A percentile compares a stretch with the other conserved stretches of the same genome.
phyloP scores from a whole-genome alignment of 1,140 invertebrate genomes.

The Phymorhynchus buccinoides region DNA sequence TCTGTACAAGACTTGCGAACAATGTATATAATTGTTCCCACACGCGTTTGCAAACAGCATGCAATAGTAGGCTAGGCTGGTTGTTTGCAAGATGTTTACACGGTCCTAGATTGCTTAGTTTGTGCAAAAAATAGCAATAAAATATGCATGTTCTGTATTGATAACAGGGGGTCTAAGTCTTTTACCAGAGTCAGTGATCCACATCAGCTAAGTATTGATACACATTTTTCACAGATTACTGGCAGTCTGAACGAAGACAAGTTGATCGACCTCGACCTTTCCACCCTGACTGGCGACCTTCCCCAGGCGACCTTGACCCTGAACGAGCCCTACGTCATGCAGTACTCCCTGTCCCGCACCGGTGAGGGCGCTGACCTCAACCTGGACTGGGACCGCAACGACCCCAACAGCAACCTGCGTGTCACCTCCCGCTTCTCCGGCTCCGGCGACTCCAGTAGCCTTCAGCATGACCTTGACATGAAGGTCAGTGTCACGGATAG shows the following conservation, averaged over 20 bases:
- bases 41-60: too few relatives aligned
- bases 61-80: too few relatives aligned
- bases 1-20: too few relatives aligned
- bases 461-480: slow-evolving; percentile 11
- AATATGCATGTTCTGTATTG: too few relatives aligned
- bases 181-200: too few relatives aligned
- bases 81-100: too few relatives aligned
- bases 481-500: background rate
- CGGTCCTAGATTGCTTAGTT: too few relatives aligned
- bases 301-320: slow-evolving; percentile 22
- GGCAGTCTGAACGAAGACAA: slow-evolving; percentile 23
- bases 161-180: too few relatives aligned
- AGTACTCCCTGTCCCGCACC: slow-evolving; percentile 9
- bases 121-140: too few relatives aligned
- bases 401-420: slow-evolving; percentile 26
- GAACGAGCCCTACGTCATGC: slow-evolving; percentile 6
- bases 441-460: background rate
- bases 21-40: too few relatives aligned
- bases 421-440: slow-evolving; percentile 9
- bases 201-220: too few relatives aligned
- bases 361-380: background rate
- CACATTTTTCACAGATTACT: background rate
- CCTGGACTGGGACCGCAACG: slow-evolving; percentile 30
- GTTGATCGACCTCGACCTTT: slow-evolving; percentile 17
- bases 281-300: slow-evolving; percentile 11